phyloP scores from a whole-genome alignment of 2,113 vertebrate species.

The Ochotona curzoniae region DNA sequence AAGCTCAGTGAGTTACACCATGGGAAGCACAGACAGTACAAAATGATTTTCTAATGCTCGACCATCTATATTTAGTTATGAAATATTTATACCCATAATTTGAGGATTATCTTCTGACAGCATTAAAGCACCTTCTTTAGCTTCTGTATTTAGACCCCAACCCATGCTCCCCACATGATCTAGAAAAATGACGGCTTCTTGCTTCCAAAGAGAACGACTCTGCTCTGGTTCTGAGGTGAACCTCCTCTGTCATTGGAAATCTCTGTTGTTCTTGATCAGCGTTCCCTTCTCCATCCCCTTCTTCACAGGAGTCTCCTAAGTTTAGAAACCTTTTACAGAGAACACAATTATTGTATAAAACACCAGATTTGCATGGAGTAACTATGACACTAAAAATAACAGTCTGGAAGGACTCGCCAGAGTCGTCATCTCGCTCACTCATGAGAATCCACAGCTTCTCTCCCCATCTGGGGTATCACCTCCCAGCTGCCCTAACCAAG shows the following conservation, averaged over 20 bases:
- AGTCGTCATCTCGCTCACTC: background rate
- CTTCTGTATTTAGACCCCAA: background rate
- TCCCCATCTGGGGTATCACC: background rate
- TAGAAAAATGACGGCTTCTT: background rate
- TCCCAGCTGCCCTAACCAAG: background rate
- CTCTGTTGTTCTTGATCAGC: background rate
- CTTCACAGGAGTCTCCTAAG: background rate
- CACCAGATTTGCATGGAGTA: background rate
- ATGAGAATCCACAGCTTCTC: background rate
- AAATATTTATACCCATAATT: background rate
- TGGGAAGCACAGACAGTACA: background rate
- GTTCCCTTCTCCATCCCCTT: background rate
- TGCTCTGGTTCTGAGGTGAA: background rate
- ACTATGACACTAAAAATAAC: background rate
- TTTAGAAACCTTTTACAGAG: slow-evolving; percentile 31
- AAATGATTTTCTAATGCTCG: background rate
- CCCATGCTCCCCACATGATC: background rate
- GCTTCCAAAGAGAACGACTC: slow-evolving; percentile 11
- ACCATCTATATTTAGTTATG: background rate
- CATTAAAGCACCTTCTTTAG: background rate
- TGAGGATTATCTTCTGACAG: background rate
- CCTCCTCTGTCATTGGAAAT: background rate
- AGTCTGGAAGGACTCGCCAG: background rate
- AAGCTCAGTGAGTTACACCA: background rate
- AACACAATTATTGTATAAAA: slow-evolving; percentile 6